Evolutionary conservation across 1,140 invertebrate genomes (phyloP).

Genomic region (Luehdorfia chinensis): DNA sequence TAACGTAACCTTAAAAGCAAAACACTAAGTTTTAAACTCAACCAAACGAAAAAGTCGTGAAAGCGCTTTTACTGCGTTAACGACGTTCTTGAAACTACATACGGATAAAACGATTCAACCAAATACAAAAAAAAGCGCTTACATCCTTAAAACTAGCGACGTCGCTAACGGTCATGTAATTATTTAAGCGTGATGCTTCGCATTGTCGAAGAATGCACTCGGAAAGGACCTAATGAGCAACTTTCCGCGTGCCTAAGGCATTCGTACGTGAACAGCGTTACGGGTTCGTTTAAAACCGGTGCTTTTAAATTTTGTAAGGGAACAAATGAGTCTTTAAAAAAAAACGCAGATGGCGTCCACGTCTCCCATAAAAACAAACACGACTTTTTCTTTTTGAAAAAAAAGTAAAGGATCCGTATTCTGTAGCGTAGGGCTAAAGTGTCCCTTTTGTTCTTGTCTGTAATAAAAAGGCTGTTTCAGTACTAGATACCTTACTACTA

Average conservation of each 20-base stretch:
- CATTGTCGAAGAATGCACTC: constrained; percentile 7
- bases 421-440: neutral
- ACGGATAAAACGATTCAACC: neutral
- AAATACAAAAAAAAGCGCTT: neutral
- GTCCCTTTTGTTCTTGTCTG: neutral
- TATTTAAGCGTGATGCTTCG: constrained; percentile 8
- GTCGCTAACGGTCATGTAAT: constrained; percentile 5
- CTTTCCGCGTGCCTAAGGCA: constrained; percentile 3
- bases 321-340: constrained; percentile 5
- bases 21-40: too few species aligned
- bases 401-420: constrained; percentile 11
- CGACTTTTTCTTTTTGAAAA: neutral
- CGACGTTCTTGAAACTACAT: neutral
- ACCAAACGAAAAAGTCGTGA: neutral
- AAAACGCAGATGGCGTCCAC: neutral
- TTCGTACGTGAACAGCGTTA: constrained; percentile 3
- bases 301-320: constrained; percentile 5
- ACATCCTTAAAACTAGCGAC: neutral
- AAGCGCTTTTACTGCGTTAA: neutral
- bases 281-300: neutral
- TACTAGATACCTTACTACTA: neutral
- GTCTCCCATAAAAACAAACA: constrained; percentile 16
- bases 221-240: constrained; percentile 13
- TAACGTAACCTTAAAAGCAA: too few species aligned
- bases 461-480: neutral